phyloP scores from a whole-genome alignment of 2,113 vertebrate species.

The Crotalus horridus region DNA sequence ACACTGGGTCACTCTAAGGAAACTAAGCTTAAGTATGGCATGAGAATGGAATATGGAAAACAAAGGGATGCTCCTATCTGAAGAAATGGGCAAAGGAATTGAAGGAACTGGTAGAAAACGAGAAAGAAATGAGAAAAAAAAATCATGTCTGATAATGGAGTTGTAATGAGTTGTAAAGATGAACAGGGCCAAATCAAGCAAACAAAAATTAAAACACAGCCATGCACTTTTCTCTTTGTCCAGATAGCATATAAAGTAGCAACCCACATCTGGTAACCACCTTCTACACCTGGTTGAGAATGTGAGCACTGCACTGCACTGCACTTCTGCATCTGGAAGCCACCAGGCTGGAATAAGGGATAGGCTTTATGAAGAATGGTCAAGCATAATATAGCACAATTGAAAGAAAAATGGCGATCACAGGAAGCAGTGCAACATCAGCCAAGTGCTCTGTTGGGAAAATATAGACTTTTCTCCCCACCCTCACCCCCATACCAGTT shows the following conservation, averaged over 20 bases:
- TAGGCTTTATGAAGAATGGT: background rate
- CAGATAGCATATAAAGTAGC: background rate
- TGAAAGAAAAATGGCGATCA: background rate
- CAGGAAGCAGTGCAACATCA: too few relatives aligned
- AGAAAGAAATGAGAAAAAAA: constrained; percentile 10
- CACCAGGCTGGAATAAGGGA: background rate
- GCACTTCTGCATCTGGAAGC: too few relatives aligned
- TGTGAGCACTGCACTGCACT: background rate
- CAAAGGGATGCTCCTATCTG: background rate
- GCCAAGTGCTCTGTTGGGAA: background rate
- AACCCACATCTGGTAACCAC: background rate
- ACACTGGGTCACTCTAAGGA: background rate
- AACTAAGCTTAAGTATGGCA: constrained; percentile 5
- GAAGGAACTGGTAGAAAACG: background rate
- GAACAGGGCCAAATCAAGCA: background rate
- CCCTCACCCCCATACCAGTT: constrained; percentile 17
- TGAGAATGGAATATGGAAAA: background rate
- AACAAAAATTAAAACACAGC: background rate
- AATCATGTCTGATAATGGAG: constrained; percentile 19
- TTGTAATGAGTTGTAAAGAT: background rate
- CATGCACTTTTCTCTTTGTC: too few relatives aligned
- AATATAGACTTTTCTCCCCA: constrained; percentile 32
- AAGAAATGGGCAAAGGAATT: background rate
- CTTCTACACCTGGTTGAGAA: background rate
- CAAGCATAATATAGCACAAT: background rate